phyloP scores from a whole-genome alignment of 2,888 invertebrate species.

The Nephrotoma appendiculata region DNA sequence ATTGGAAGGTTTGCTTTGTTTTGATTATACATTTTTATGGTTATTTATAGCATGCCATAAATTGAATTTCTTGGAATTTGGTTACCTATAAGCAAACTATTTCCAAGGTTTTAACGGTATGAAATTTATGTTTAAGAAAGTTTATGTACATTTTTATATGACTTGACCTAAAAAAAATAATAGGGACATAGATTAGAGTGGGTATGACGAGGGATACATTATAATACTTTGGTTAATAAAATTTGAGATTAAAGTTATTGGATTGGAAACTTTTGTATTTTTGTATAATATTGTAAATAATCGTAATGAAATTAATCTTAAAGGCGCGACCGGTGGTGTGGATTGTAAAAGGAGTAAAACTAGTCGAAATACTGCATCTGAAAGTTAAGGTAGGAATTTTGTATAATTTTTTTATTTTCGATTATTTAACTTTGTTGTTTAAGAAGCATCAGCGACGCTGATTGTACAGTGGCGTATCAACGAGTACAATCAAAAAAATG shows the following conservation, averaged over 20 bases:
- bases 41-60: background rate
- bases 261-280: too few species aligned
- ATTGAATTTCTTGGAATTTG: background rate
- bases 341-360: conserved; percentile 10
- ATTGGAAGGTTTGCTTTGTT: background rate
- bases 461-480: conserved; percentile 63
- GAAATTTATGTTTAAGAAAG: too few species aligned
- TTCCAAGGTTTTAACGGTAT: too few species aligned
- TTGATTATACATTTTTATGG: background rate
- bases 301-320: background rate
- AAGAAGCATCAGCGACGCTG: conserved; percentile 30
- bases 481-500: conserved; percentile 60
- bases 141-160: too few species aligned
- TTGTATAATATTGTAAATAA: conserved; percentile 30
- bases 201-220: too few species aligned
- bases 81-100: too few species aligned
- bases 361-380: conserved; percentile 20
- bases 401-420: background rate
- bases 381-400: conserved; percentile 19
- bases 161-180: too few species aligned
- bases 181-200: too few species aligned
- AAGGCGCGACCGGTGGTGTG: background rate
- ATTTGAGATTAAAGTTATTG: too few species aligned
- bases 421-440: background rate
- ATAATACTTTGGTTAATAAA: too few species aligned